Evolutionary conservation across 2,888 invertebrate genomes (phyloP).

Genomic region (Periphyllus acericola): DNA sequence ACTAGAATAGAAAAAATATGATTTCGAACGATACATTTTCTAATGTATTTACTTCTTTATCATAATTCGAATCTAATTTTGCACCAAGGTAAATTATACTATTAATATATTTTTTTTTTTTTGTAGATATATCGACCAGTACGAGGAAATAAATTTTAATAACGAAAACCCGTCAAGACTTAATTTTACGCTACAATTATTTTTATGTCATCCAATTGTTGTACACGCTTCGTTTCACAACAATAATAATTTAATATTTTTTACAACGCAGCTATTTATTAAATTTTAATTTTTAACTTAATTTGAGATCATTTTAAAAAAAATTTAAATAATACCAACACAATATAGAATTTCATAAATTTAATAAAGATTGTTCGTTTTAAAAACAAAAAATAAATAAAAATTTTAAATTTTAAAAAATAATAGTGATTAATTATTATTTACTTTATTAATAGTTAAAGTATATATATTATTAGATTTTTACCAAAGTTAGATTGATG

Average conservation of each 20-base stretch:
- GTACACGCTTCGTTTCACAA: not conserved
- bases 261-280: not conserved
- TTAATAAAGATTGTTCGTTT: too few species aligned
- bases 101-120: not conserved
- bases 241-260: not conserved
- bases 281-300: too few species aligned
- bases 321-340: too few species aligned
- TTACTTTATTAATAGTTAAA: too few species aligned
- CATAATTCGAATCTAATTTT: not conserved
- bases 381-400: not conserved
- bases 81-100: not conserved
- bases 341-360: too few species aligned
- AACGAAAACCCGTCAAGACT: not conserved
- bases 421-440: too few species aligned
- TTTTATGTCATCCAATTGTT: conserved; percentile 3
- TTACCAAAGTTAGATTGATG: too few species aligned
- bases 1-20: too few species aligned
- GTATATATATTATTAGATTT: too few species aligned
- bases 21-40: not conserved
- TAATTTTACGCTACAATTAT: conserved; percentile 34
- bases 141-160: not conserved
- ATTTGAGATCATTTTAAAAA: too few species aligned
- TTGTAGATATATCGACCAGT: not conserved
- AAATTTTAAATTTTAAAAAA: not conserved
- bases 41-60: not conserved